Percentiles rank a stretch among this genome's conserved stretches.
These are phyloP conservation scores for Drosophila prolongata DNA, from an alignment of 2,888 invertebrate species.

Conservation along the genomic window DNA sequence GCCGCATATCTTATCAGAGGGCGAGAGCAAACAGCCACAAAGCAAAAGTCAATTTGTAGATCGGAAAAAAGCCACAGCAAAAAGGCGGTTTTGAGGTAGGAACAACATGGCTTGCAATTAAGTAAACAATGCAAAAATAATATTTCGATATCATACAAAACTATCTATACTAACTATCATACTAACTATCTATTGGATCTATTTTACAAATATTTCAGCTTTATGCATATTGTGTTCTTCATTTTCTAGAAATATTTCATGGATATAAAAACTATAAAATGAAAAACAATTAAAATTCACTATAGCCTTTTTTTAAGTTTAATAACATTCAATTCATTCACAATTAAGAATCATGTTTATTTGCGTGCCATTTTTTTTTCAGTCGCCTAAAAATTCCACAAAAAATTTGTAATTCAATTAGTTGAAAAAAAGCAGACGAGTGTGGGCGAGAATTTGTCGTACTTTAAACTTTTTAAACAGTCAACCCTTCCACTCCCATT, in stretches of 20 bases:
- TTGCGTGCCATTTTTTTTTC: background rate
- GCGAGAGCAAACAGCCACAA: conserved; percentile 31
- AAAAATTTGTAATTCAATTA: conserved; percentile 41
- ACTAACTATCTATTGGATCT: too few relatives aligned
- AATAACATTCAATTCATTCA: background rate
- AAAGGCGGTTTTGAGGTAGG: background rate
- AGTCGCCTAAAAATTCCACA: background rate
- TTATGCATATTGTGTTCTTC: too few relatives aligned
- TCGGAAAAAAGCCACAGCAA: conserved; percentile 7
- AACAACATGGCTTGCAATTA: conserved; percentile 10
- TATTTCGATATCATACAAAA: background rate
- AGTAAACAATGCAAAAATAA: background rate
- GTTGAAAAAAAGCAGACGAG: background rate
- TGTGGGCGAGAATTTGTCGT: conserved; percentile 39
- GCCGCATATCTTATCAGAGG: conserved; percentile 37
- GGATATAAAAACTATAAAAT: too few relatives aligned
- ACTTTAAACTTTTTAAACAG: conserved; percentile 28
- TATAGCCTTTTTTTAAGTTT: too few relatives aligned
- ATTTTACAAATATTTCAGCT: too few relatives aligned
- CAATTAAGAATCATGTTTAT: background rate
- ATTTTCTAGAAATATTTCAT: too few relatives aligned
- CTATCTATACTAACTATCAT: too few relatives aligned
- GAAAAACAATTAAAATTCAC: too few relatives aligned
- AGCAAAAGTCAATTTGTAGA: conserved; percentile 43
- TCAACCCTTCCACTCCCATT: conserved; percentile 1